Evolutionary conservation across 2,888 invertebrate genomes (phyloP), one percentile per base, ranked within the genome.

Genomic region (Torymus texanus): DNA sequence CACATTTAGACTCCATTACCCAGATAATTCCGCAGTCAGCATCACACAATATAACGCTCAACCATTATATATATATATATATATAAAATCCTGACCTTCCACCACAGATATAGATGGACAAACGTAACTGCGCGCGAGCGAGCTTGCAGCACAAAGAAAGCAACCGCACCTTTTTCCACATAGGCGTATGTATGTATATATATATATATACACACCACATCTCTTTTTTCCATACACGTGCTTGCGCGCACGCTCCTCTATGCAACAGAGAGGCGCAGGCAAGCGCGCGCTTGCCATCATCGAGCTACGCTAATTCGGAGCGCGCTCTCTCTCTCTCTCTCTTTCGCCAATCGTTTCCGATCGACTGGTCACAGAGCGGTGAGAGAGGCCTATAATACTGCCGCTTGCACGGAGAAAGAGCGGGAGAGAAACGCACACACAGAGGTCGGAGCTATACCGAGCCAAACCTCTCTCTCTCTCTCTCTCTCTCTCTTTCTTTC

Each of bases 261-360:
- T 41, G 41, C 24, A 18, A 13, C 58, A 58, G 18, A 18, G 14
- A 29, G 12, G 13, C 29, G 53, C 55, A 21, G 21, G 50, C 51
- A 21, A 56, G 41, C 41, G 41, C 70, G 18, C 55, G 12, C 63
- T 1, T 14, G 13, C 50, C 18, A 50, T n/a, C 50, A 63, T 18
- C n/a, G 14, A 55, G 29, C 11, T 62, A 56, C 70, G 63, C 58
- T 76, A 70, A 76, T 76, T 76, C 55, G 62, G 55, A 62, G 50
- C n/a, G 68, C 18, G 10, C 18, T 58, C 50, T 1, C 21, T 10
- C 55, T 1, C 21, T 10, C 55, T 10, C 50, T 18, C 79, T 58
- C 70, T 71, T 79, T 80, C 76, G 79, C 83, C 83, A 84, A 87
- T 87, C 83, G 84, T 83, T 75, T 72, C 75, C 76, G 86, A 82